Percentiles rank a stretch among this genome's conserved stretches.
Conservation (phyloP, 2,797 vertebrate species). For the Psittacula derbiana region DNA sequence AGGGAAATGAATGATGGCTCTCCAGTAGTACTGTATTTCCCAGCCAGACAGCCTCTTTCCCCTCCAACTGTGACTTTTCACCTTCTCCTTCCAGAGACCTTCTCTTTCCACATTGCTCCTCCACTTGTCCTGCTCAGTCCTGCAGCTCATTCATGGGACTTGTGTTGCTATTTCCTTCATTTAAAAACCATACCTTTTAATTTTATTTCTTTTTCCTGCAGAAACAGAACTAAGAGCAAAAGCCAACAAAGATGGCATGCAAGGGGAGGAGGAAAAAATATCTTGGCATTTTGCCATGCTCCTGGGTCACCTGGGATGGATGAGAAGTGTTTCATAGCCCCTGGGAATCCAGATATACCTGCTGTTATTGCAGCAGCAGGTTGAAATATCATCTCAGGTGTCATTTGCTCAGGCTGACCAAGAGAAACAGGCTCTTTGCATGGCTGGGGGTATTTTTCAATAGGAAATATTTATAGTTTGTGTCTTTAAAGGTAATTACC, state of each 20-base stretch:
- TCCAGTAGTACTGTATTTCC: not conserved
- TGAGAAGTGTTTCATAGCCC: not conserved
- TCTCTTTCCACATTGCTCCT: not conserved
- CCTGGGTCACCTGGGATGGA: constrained; percentile 5
- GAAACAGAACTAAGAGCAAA: constrained; percentile 43
- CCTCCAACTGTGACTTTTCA: not conserved
- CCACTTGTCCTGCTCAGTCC: not conserved
- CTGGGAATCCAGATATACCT: constrained; percentile 10
- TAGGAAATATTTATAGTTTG: constrained; percentile 75
- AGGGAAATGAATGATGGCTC: not conserved
- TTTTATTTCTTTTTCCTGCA: not conserved
- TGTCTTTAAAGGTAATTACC: constrained; percentile 78
- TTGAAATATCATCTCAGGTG: constrained; percentile 8
- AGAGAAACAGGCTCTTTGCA: not conserved
- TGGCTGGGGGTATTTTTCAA: constrained; percentile 65
- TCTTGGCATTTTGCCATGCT: constrained; percentile 11
- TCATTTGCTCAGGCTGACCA: not conserved
- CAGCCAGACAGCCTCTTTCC: not conserved
- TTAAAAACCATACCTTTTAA: not conserved
- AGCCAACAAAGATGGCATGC: constrained; percentile 18
- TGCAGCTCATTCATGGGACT: rapidly evolving
- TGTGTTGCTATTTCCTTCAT: not conserved
- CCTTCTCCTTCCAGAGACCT: not conserved
- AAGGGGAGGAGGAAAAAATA: constrained; percentile 16
- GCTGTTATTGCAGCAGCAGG: not conserved